Conservation (phyloP, 37 sponge, comb jelly and placozoan genomes). For the Lycopodina hypogea region DNA sequence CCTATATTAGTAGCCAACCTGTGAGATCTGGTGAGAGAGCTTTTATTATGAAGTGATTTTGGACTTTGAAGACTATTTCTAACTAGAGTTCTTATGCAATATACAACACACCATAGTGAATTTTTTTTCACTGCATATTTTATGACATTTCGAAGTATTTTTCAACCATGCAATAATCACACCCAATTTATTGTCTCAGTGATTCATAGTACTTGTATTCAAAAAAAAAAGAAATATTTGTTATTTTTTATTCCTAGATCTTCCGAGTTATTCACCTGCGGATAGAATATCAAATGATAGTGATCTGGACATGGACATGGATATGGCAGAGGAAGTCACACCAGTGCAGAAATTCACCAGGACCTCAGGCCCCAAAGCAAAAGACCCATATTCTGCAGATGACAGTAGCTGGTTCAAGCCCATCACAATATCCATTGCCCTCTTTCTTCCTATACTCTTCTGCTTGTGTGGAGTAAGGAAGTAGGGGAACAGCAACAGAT, state of each 20-base stretch:
- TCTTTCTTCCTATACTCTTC: slow-evolving; percentile 89
- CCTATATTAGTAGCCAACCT: too few species aligned
- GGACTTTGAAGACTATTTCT: too few species aligned
- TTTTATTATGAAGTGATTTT: too few species aligned
- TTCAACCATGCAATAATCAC: too few species aligned
- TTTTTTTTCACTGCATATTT: too few species aligned
- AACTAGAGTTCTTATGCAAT: too few species aligned
- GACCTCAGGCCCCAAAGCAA: slow-evolving; percentile 73
- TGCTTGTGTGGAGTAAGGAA: slow-evolving; percentile 76
- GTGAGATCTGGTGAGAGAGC: too few species aligned
- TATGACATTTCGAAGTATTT: too few species aligned
- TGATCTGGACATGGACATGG: slow-evolving; percentile 7
- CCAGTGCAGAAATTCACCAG: slow-evolving; percentile 64
- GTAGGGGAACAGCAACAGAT: too few species aligned
- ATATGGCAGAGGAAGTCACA: slow-evolving; percentile 27
- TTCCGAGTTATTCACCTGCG: background rate
- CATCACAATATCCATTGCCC: slow-evolving; percentile 82
- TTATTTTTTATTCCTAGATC: background rate
- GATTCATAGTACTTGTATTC: background rate
- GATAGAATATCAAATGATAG: background rate
- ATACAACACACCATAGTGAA: too few species aligned
- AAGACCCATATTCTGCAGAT: slow-evolving; percentile 85
- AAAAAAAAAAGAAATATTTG: background rate
- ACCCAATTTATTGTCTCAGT: too few species aligned
- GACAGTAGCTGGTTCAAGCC: slow-evolving; percentile 87